Evolutionary conservation across 2,797 vertebrate species (phyloP).

Genomic region (Enteromius mattozi): DNA sequence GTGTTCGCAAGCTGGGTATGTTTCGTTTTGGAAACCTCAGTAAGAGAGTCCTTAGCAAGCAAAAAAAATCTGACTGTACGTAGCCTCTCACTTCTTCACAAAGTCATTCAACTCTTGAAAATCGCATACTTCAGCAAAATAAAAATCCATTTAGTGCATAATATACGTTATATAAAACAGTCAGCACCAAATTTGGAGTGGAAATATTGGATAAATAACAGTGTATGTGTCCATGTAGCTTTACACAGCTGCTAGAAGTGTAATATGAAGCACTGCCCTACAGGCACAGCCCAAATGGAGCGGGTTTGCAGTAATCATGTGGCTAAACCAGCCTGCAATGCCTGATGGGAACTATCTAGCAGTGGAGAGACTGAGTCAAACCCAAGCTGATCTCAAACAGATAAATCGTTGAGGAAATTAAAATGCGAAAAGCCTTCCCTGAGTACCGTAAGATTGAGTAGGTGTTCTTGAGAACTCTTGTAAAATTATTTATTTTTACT

Average conservation of each 20-base stretch:
- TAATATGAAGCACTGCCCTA: slow-evolving; percentile 30
- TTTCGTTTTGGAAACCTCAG: slow-evolving; percentile 5
- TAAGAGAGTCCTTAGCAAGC: slow-evolving; percentile 11
- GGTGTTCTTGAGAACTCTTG: not conserved
- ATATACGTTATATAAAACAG: not conserved
- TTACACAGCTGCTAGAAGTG: slow-evolving; percentile 33
- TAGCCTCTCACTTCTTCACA: not conserved
- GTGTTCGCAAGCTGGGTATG: not conserved
- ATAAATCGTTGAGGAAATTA: slow-evolving; percentile 18
- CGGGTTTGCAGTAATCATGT: slow-evolving; percentile 46
- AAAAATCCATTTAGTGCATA: not conserved
- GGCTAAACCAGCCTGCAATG: slow-evolving; percentile 43
- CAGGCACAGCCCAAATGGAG: slow-evolving; percentile 24
- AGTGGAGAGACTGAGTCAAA: slow-evolving; percentile 48
- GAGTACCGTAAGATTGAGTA: not conserved
- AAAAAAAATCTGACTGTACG: not conserved
- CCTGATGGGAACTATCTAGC: slow-evolving; percentile 44
- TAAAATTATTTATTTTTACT: slow-evolving; percentile 2
- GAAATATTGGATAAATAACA: not conserved
- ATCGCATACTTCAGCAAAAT: not conserved
- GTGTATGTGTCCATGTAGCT: not conserved
- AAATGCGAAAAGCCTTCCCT: not conserved
- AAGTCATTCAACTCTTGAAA: slow-evolving; percentile 15
- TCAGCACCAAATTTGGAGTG: not conserved
- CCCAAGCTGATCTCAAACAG: slow-evolving; percentile 12